Evolutionary conservation across 1,140 invertebrate genomes (phyloP).

Genomic region (Diorhabda sublineata): DNA sequence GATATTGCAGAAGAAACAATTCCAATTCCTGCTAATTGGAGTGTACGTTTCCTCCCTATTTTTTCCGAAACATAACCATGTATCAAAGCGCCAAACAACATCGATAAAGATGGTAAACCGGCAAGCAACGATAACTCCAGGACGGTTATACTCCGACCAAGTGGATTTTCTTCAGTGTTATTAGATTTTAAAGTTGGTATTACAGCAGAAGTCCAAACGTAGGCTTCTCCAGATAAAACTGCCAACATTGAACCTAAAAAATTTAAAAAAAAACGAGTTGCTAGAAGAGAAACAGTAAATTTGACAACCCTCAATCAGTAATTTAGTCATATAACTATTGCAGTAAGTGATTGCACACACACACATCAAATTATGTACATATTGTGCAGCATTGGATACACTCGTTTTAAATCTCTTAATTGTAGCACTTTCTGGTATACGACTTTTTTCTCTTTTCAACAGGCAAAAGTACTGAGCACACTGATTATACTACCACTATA

Average conservation of each 20-base stretch:
- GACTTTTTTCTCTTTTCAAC: no score
- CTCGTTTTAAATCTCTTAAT: no score
- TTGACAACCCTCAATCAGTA: no score
- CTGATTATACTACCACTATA: no score
- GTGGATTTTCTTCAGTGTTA: conserved; percentile 30
- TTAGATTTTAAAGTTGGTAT: conserved; percentile 51
- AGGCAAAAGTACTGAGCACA: no score
- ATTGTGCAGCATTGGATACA: no score
- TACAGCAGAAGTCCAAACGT: conserved; percentile 65
- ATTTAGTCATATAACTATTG: no score
- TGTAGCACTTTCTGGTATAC: no score
- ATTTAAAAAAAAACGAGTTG: not conserved
- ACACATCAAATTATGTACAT: no score
- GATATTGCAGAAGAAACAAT: conserved; percentile 45
- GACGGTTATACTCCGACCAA: conserved; percentile 42
- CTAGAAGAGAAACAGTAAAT: no score
- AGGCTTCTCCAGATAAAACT: not conserved
- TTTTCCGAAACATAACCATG: conserved; percentile 35
- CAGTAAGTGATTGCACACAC: no score
- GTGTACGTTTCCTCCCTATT: conserved; percentile 46
- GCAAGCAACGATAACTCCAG: conserved; percentile 74
- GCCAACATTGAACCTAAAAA: not conserved
- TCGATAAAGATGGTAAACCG: conserved; percentile 71
- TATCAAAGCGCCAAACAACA: conserved; percentile 48
- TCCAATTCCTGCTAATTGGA: conserved; percentile 45